phyloP scores from a whole-genome alignment of 2,888 invertebrate species.

The Conops quadrifasciatus region DNA sequence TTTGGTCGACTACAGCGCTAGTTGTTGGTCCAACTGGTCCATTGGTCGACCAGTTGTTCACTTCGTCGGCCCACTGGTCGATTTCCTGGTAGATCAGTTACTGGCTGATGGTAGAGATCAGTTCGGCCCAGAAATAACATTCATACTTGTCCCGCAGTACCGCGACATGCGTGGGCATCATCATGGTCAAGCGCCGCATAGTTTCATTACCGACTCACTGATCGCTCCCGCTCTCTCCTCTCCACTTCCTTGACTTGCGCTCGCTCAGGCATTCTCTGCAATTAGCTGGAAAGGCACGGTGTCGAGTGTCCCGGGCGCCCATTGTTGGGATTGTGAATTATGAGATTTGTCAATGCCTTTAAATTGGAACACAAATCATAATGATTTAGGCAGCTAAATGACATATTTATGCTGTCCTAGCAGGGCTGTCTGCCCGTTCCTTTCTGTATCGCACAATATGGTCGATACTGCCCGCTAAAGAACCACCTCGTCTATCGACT shows the following conservation, averaged over 20 bases:
- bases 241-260: too few relatives aligned
- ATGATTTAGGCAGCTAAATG: conserved; percentile 21
- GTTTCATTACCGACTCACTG: conserved; percentile 1
- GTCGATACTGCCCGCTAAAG: too few relatives aligned
- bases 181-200: background rate
- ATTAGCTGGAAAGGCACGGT: conserved; percentile 25
- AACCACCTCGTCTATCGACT: too few relatives aligned
- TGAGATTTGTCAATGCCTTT: conserved; percentile 37
- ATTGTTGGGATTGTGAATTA: conserved; percentile 40
- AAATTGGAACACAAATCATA: conserved; percentile 37
- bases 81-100: too few relatives aligned
- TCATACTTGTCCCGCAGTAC: background rate
- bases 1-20: too few relatives aligned
- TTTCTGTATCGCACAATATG: too few relatives aligned
- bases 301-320: conserved; percentile 27
- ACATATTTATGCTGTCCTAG: conserved; percentile 18
- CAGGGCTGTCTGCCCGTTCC: background rate
- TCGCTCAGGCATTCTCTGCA: conserved; percentile 5
- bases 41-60: background rate
- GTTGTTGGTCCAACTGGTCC: too few relatives aligned
- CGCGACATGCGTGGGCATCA: conserved; percentile 23
- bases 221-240: too few relatives aligned
- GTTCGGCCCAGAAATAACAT: too few relatives aligned
- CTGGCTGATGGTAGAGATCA: too few relatives aligned
- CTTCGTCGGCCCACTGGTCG: background rate